Evolutionary conservation across 1,140 invertebrate species (phyloP), one percentile per base, ranked within the genome.

Genomic region (Gonioctena quinquepunctata): DNA sequence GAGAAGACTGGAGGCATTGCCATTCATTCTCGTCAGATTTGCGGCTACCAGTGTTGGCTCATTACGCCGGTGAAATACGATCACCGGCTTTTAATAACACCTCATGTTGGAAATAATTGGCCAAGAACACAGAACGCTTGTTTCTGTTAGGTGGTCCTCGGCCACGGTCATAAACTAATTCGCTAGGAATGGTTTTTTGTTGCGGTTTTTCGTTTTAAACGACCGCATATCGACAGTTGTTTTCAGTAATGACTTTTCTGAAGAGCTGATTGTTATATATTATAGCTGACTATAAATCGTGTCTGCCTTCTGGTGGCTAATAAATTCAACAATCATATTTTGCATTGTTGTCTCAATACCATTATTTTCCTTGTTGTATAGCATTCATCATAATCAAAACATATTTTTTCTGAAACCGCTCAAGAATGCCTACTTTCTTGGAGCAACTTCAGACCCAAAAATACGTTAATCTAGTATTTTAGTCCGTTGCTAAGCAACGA

Each of bases 21-120:
- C 69, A 76, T 78, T 70, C 77, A 76, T 76, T 74, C 75, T 70
- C 70, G 73, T 75, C 77, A 72, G 60, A 42, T 33, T 56, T 33
- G 60, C 19, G 52, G 76, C 76, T 76, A 78, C 76, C 71, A 73
- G 77, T 78, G 70, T 76, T 78, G 72, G 56, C 77, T 78, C 77
- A 78, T 78, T 78, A 78, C 75, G n/a, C 5, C 60, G 68, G 62
- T 76, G 73, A 76, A 78, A 78, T 76, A 78, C 75, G 77, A 78
- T 74, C 71, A 67, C 73, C 75, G 70, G 75, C 69, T 74, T n/a
- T 78, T 76, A 73, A 78, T 76, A 78, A 78, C 77, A 78, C 75
- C 77, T 76, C 77, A 70, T 78, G 74, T 76, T 73, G 75, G 70
- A 75, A 78, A 78, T 78, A 78, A 78, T 78, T 78, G 77, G 75